These are phyloP conservation scores for Rotaria sp. DNA, from an alignment of 2,888 invertebrate genomes.

Conservation along the genomic window DNA sequence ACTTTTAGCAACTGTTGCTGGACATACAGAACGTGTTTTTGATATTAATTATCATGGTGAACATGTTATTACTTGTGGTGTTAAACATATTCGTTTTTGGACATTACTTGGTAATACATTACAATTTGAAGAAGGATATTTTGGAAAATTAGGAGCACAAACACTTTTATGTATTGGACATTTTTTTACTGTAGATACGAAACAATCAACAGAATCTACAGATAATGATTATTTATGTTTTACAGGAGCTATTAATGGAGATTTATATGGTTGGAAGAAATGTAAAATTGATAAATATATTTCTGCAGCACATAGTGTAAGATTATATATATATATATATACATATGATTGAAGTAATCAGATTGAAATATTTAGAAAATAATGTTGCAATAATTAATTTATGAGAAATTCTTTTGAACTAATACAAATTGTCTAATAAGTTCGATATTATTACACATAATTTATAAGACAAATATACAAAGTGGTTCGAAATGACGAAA, in stretches of 20 bases:
- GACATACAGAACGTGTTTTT: conserved; percentile 53
- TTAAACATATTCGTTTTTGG: conserved; percentile 57
- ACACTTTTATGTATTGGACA: conserved; percentile 50
- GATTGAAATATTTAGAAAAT: too few species aligned
- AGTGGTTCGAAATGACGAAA: too few species aligned
- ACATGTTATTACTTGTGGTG: conserved; percentile 51
- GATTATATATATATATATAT: conserved; percentile 31
- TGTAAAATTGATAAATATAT: conserved; percentile 50
- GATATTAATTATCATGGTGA: background rate
- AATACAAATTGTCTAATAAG: too few species aligned
- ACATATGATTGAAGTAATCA: too few species aligned
- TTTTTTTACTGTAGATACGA: conserved; percentile 47
- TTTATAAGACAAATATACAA: too few species aligned
- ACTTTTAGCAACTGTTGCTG: conserved; percentile 50
- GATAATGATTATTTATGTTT: conserved; percentile 43
- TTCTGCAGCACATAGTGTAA: conserved; percentile 52
- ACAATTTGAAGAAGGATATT: conserved; percentile 52
- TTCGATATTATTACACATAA: too few species aligned
- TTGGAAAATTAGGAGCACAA: conserved; percentile 47
- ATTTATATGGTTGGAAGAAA: conserved; percentile 55
- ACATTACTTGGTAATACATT: conserved; percentile 53
- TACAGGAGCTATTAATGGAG: conserved; percentile 55
- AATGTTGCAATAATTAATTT: too few species aligned
- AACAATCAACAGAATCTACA: too few species aligned
- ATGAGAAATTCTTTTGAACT: too few species aligned